Evolutionary conservation across 2,888 invertebrate genomes (phyloP).

Genomic region (Oconnorella tubifera): DNA sequence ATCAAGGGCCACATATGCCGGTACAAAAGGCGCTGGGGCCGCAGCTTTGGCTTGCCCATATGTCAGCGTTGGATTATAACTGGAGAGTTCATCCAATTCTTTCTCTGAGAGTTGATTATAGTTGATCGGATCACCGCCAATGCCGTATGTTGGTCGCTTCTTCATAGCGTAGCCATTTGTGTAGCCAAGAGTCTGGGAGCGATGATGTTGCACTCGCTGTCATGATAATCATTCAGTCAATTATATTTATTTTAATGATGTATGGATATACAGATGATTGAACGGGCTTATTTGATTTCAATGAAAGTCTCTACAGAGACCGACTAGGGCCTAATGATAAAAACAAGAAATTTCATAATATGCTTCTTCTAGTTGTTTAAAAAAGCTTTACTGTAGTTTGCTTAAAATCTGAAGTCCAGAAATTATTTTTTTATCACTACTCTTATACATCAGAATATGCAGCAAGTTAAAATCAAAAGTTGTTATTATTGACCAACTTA

Average conservation of each 20-base stretch:
- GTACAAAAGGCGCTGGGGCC: constrained; percentile 55
- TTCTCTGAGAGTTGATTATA: constrained; percentile 52
- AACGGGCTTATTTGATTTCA: not conserved
- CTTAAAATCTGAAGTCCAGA: too few species aligned
- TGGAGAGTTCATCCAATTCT: constrained; percentile 54
- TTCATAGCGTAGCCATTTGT: constrained; percentile 54
- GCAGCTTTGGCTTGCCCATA: constrained; percentile 56
- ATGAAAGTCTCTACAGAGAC: too few species aligned
- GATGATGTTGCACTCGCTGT: constrained; percentile 53
- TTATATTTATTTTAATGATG: not conserved
- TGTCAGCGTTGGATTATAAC: constrained; percentile 56
- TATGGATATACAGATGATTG: too few species aligned
- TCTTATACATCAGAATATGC: too few species aligned
- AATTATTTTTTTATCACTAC: too few species aligned
- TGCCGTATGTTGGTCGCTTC: constrained; percentile 46
- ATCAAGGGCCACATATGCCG: constrained; percentile 57
- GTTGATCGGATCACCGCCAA: constrained; percentile 50
- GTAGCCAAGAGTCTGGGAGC: constrained; percentile 52
- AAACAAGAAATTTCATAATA: too few species aligned
- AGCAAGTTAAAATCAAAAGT: too few species aligned
- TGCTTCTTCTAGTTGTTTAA: too few species aligned
- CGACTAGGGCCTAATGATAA: too few species aligned
- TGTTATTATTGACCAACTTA: too few species aligned
- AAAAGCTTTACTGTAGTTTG: too few species aligned
- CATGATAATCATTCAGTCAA: constrained; percentile 22